phyloP scores from a whole-genome alignment of 35 echinoderm and acorn worm genomes.

The Lytechinus pictus region DNA sequence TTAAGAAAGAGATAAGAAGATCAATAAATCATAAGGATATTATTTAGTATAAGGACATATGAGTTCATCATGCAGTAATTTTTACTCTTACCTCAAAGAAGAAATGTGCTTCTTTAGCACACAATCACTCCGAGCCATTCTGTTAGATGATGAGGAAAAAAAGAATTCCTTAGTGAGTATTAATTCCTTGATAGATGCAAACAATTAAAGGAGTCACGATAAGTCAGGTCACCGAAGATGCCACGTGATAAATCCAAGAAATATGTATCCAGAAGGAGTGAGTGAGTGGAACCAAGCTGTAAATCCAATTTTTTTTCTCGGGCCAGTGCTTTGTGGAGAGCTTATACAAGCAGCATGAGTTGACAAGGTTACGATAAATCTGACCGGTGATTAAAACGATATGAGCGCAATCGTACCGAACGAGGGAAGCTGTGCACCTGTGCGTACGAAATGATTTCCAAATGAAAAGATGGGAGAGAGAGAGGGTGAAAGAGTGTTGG shows the following conservation, averaged over 20 bases:
- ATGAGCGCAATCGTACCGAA: slow-evolving; percentile 27
- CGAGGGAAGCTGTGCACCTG: slow-evolving; percentile 25
- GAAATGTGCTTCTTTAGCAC: slow-evolving; percentile 13
- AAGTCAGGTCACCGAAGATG: not conserved
- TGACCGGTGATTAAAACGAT: slow-evolving; percentile 39
- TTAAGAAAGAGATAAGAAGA: not conserved
- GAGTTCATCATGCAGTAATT: not conserved
- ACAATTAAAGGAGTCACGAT: not conserved
- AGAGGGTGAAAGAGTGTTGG: slow-evolving; percentile 45
- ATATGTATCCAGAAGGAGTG: slow-evolving; percentile 12
- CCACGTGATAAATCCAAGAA: slow-evolving; percentile 45
- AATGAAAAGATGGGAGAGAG: slow-evolving; percentile 23
- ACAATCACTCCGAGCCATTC: not conserved
- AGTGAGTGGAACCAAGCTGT: not conserved
- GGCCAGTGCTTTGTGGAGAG: slow-evolving; percentile 2
- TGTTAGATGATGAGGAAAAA: not conserved
- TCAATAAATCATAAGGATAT: no score
- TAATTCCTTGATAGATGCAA: slow-evolving; percentile 8
- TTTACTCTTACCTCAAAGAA: slow-evolving; percentile 10
- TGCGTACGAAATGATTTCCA: slow-evolving; percentile 17
- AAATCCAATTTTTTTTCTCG: not conserved
- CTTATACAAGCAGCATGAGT: slow-evolving; percentile 10
- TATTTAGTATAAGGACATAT: no score
- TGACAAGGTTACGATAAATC: slow-evolving; percentile 33
- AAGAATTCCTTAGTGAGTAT: not conserved